Conservation (phyloP, 2,113 vertebrate genomes). For the Stomatorhinus ivindoensis region DNA sequence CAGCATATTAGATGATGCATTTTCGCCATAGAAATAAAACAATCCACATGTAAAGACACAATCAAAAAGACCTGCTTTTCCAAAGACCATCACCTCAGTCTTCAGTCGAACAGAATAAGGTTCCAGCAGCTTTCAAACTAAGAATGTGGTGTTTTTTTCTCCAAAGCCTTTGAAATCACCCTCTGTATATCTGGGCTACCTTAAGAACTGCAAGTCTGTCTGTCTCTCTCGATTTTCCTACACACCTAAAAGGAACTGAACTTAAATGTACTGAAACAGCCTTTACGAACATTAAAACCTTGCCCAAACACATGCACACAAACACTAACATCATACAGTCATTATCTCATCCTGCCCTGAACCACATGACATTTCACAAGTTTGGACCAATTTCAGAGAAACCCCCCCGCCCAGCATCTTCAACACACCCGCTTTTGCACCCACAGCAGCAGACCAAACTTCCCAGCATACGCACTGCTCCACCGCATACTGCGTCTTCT, state of each 20-base stretch:
- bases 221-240: slow-evolving; percentile 22
- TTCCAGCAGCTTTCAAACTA: slow-evolving; percentile 47
- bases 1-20: not conserved
- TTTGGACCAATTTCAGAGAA: not conserved
- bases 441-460: not conserved
- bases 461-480: not conserved
- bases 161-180: slow-evolving; percentile 36
- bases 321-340: not conserved
- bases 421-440: not conserved
- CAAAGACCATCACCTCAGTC: not conserved
- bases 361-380: not conserved
- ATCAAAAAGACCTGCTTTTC: not conserved
- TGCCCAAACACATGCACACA: not conserved
- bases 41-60: not conserved
- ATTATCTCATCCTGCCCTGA: not conserved
- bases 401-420: not conserved
- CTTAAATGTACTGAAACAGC: slow-evolving; percentile 8
- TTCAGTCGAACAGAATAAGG: slow-evolving; percentile 35
- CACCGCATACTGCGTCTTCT: not conserved
- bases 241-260: not conserved
- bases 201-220: slow-evolving; percentile 38
- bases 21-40: not conserved
- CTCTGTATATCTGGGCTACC: slow-evolving; percentile 32
- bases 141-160: slow-evolving; percentile 17
- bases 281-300: not conserved